Base-by-base conservation (phyloP, 1,140 invertebrate species). In the Aporrectodea caliginosa region DNA sequence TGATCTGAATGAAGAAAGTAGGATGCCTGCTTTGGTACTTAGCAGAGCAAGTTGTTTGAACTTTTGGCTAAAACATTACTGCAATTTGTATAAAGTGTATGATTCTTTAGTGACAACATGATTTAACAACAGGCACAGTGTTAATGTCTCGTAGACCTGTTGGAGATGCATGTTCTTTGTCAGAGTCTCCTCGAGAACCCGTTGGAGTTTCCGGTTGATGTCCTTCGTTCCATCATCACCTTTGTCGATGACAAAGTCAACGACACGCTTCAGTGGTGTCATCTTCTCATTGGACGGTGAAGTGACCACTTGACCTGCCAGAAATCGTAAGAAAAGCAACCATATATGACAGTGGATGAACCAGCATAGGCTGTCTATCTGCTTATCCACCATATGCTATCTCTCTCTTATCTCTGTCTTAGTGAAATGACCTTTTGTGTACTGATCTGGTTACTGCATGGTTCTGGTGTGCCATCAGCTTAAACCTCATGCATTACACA, bases 131-230 rank as follows among this genome's bases (percentile, higher is more conserved):
- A 22, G 22, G 22, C 22, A 58, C 43, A 58, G 43, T 58, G n/a
- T n/a, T n/a, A 58, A 58, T 6, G 6, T 58, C 22, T 12, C 22
- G 6, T 58, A 12, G 12, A 89, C 89, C 84, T 89, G 85, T 82
- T 91, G 90, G 58, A 91, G 83, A 84, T 90, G 89, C 89, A 91
- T 90, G 84, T 91, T 91, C 82, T 91, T 91, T 2, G 89, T 90
- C 1, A 91, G 85, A 6, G 90, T 91, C 83, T 91, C 90, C 83
- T 91, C 90, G 33, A 91, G 82, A 86, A 91, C 86, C 35, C 85
- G 83, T 80, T 89, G 88, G 70, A 88, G 80, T 81, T 88, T 89
- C 77, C 84, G 84, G 81, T 89, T 88, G 85, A 88, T 88, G 69
- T 90, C 90, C 35, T 85, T 86, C 73, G 87, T 79, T 79, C 86